Conservation (phyloP, 2,113 vertebrate species). For the Redunca redunca region DNA sequence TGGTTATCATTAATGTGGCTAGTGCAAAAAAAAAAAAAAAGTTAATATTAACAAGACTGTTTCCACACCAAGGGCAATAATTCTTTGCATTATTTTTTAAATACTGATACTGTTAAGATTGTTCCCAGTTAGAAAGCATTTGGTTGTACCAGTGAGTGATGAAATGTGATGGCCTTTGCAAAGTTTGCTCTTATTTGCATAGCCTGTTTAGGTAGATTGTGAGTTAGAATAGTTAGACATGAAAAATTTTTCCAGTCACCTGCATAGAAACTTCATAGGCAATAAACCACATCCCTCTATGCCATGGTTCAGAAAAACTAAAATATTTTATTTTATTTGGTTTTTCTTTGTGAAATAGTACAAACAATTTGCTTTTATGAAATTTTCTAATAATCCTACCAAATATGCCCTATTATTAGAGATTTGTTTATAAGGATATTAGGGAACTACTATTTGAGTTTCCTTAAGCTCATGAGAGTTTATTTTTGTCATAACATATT, state of each 20-base stretch:
- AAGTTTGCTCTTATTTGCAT: conserved; percentile 13
- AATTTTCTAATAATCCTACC: conserved; percentile 40
- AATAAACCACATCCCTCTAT: neutral
- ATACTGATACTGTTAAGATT: neutral
- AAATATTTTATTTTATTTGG: neutral
- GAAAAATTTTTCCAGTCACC: neutral
- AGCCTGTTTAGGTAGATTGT: neutral
- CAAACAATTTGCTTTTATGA: conserved; percentile 28
- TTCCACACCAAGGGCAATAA: conserved; percentile 76
- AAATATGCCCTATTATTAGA: conserved; percentile 55
- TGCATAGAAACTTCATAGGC: neutral
- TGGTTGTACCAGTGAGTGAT: neutral
- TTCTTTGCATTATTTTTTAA: neutral
- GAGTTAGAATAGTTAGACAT: neutral
- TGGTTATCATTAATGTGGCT: conserved; percentile 50
- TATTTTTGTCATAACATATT: conserved; percentile 59
- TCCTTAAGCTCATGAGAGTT: conserved; percentile 27
- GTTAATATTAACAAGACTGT: conserved; percentile 76
- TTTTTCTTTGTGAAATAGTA: conserved; percentile 26
- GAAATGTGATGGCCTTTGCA: conserved; percentile 13
- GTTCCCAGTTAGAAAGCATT: neutral
- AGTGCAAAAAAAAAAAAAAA: neutral
- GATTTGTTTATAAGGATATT: conserved; percentile 18
- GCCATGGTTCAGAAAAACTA: neutral
- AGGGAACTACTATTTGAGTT: conserved; percentile 15